Evolutionary conservation across 1,140 invertebrate species (phyloP), one percentile per base, ranked within the genome.

Genomic region (Pseudoatta argentina): DNA sequence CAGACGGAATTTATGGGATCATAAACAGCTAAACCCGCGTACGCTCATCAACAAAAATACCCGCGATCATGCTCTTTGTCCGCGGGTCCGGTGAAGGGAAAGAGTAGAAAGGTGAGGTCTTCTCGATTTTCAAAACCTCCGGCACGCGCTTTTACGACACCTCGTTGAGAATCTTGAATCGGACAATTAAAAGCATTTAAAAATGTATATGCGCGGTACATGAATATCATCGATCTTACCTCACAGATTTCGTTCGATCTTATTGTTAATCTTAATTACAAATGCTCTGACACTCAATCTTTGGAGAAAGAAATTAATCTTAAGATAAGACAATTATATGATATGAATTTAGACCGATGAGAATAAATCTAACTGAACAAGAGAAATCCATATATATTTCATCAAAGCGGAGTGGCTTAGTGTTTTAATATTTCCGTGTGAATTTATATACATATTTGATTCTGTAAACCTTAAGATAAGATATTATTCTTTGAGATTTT

Each of bases 41-140:
- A 53, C 55, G 72, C 89, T 90, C 89, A 90, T 90, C 89, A 90
- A 87, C 79, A 72, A 90, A 90, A 89, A 89, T 89, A 89, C 86
- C 88, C 59, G 55, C 44, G 34, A 89, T 89, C 51, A 55, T 86
- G 66, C 14, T 48, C 72, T 64, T 63, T 57, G 57, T 76, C 55
- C 64, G 69, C 69, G 44, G 39, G 71, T 24, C 63, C 39, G 61
- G 14, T 30, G 39, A 16, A 21, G 44, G 27, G 66, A 44, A 59
- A 34, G 27, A 59, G 39, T 67, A 48, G 14, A 48, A 30, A 64
- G 57, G 21, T 44, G 57, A 57, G 14, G 8, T 53, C 30, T 44
- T 24, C 57, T 59, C n/a, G 55, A 59, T 69, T 61, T 76, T 90
- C 87, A 72, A 89, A 86, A 87, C 79, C 79, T 67, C 86, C 78